Conservation (phyloP, 2,113 vertebrate species). For the Scomber scombrus region DNA sequence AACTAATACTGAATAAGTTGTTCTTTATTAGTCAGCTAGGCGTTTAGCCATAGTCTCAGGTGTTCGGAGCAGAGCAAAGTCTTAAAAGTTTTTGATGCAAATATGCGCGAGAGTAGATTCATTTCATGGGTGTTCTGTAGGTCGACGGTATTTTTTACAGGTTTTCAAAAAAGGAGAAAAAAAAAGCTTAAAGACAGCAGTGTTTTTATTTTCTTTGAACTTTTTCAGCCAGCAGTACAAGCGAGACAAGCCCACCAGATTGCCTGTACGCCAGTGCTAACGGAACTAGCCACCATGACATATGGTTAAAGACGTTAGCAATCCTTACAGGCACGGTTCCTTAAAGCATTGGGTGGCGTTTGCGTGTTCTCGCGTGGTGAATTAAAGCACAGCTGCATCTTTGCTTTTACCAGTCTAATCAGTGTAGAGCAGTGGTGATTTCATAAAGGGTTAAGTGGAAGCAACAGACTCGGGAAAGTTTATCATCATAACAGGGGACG, state of each 20-base stretch:
- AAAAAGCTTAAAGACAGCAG: not conserved
- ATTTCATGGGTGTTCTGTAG: constrained; percentile 14
- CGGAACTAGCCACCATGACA: not conserved
- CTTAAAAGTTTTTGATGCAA: constrained; percentile 50
- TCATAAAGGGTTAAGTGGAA: not conserved
- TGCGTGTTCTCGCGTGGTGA: not conserved
- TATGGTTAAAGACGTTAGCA: not conserved
- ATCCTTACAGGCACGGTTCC: not conserved
- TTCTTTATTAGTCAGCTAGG: constrained; percentile 46
- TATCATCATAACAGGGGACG: not conserved
- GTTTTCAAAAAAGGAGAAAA: not conserved
- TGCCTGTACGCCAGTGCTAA: constrained; percentile 2
- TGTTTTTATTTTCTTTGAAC: not conserved
- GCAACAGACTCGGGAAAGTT: constrained; percentile 1
- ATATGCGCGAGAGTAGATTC: constrained; percentile 6
- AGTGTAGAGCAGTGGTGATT: not conserved
- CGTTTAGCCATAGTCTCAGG: constrained; percentile 72
- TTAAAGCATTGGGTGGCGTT: not conserved
- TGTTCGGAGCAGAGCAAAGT: constrained; percentile 53
- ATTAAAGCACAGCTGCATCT: constrained; percentile 10
- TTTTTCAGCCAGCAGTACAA: constrained; percentile 2
- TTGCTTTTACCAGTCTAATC: not conserved
- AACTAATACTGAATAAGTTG: constrained; percentile 41
- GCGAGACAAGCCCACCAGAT: constrained; percentile 11
- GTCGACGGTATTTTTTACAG: constrained; percentile 8